Evolutionary conservation across 2,888 invertebrate species (phyloP), one percentile per base, ranked within the genome.

Genomic region (Apeira syringaria): DNA sequence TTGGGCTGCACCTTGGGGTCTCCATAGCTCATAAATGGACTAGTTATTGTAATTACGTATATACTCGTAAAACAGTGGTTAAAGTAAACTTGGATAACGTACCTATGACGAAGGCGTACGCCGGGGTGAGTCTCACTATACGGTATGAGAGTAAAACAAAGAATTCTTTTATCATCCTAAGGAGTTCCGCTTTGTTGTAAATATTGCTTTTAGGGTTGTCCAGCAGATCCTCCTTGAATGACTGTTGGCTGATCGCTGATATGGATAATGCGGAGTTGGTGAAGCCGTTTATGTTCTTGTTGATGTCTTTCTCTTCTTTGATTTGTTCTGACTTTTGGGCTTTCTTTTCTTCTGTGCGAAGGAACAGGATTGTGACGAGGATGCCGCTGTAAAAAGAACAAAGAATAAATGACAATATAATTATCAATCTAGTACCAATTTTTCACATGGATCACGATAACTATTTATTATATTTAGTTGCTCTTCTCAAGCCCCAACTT

Each of bases 81-180:
- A 36, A 34, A 42, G 27, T 32, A 25, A 33, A 20, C n/a, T 8
- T 25, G 15, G 13, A 5, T 2, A 0, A 4, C 36, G 8, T 45
- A 45, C 45, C 45, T 39, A 97, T 92, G 18, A 96, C 94, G 62
- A 96, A 93, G 25, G 95, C 91, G 71, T 97, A 97, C 0, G 95
- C 95, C 0, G 97, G 96, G 1, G 96, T 96, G 38, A 97, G 77
- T 48, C 97, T 92, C 46, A 92, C 88, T 62, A 94, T 91, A 51
- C 96, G 72, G 54, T 89, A 89, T 2, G 74, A 74, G 43, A 92
- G 67, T 56, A 92, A 70, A 10, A 91, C 81, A 5, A 91, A 60
- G 61, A 91, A 92, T 13, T 91, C 86, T 56, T 88, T 80, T 6
- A 83, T 61, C 64, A 85, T 83, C 25, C 75, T 76, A 4, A 80